phyloP scores from a whole-genome alignment of 2,888 invertebrate species.

The Macrosiphum euphorbiae region DNA sequence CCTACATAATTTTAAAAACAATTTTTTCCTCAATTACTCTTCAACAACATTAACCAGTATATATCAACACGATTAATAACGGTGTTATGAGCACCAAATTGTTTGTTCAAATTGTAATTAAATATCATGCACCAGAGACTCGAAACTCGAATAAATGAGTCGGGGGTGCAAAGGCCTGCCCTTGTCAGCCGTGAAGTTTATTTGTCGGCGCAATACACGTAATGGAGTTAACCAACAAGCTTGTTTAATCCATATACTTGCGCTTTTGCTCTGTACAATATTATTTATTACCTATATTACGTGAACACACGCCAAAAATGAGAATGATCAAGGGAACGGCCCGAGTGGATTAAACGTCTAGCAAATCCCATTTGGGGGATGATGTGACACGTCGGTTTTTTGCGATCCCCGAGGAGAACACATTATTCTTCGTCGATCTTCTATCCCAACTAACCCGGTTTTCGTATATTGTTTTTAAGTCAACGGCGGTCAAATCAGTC shows the following conservation, averaged over 20 bases:
- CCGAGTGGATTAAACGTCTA: conserved; percentile 5
- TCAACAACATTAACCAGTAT: neutral
- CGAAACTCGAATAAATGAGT: neutral
- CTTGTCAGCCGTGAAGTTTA: neutral
- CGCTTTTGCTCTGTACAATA: neutral
- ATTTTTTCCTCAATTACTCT: neutral
- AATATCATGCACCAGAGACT: neutral
- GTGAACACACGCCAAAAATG: neutral
- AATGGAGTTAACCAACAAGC: neutral
- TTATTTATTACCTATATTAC: neutral
- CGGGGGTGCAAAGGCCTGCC: no score
- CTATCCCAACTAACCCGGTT: neutral
- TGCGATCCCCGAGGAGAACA: neutral
- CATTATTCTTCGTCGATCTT: neutral
- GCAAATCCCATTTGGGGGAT: neutral
- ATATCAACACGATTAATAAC: neutral
- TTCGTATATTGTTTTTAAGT: neutral
- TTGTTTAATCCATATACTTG: neutral
- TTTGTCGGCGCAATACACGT: neutral
- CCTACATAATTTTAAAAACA: neutral
- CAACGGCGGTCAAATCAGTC: neutral
- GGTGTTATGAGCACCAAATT: neutral
- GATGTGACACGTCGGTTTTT: conserved; percentile 27
- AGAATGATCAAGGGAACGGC: neutral
- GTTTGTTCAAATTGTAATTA: neutral